phyloP scores from a whole-genome alignment of 23 tunicate genomes.

The Styela clava region DNA sequence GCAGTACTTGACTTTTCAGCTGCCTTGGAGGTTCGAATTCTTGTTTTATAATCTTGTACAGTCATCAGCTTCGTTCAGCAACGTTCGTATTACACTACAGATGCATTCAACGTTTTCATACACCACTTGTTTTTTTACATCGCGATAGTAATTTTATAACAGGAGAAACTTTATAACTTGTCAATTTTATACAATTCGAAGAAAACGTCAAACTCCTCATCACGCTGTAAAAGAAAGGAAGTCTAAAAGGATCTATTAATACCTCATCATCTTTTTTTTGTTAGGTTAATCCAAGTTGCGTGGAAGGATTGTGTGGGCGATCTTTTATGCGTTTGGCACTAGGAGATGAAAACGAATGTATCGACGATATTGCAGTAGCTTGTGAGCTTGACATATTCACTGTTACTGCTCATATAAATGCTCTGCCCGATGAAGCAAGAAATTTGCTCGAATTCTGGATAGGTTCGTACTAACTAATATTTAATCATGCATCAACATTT shows the following conservation, averaged over 20 bases:
- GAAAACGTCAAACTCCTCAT: too few relatives aligned
- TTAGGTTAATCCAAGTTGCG: constrained; percentile 64
- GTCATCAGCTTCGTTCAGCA: background rate
- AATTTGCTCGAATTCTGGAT: constrained; percentile 70
- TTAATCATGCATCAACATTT: background rate
- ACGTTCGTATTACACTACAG: background rate
- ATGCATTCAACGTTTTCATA: background rate
- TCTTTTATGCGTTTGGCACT: constrained; percentile 82
- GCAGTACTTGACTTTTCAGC: constrained; percentile 84
- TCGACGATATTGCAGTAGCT: constrained; percentile 58
- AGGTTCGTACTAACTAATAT: constrained; percentile 31
- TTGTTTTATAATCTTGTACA: background rate
- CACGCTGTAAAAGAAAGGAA: too few relatives aligned
- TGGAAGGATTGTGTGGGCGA: constrained; percentile 74
- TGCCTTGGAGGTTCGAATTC: constrained; percentile 71
- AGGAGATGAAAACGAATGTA: constrained; percentile 76
- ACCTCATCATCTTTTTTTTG: too few relatives aligned
- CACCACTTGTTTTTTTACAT: background rate
- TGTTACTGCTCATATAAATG: constrained; percentile 58
- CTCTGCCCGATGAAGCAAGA: constrained; percentile 79
- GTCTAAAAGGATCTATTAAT: too few relatives aligned
- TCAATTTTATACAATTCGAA: too few relatives aligned
- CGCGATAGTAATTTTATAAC: background rate
- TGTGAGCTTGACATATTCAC: constrained; percentile 60
- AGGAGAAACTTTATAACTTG: background rate